Conservation (phyloP, 2,888 invertebrate genomes). For the Pachydiplax longipennis region DNA sequence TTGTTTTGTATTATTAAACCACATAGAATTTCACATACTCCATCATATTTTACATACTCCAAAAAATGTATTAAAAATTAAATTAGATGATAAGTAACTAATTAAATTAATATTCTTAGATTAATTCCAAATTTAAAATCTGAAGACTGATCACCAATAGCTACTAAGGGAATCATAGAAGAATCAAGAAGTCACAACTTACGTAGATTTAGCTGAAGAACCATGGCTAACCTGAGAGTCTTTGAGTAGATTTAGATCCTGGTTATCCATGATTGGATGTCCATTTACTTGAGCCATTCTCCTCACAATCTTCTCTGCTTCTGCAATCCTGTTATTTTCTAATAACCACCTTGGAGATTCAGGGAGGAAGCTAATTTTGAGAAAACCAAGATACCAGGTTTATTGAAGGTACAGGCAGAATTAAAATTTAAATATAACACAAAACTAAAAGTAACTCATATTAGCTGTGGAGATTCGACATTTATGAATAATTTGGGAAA, state of each 20-base stretch:
- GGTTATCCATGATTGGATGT: background rate
- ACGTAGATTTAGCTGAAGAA: background rate
- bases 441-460: too few relatives aligned
- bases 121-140: too few relatives aligned
- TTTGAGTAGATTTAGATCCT: background rate
- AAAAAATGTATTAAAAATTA: too few relatives aligned
- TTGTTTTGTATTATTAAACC: too few relatives aligned
- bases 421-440: too few relatives aligned
- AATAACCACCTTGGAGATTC: constrained; percentile 62
- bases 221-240: background rate
- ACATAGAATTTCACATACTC: too few relatives aligned
- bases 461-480: background rate
- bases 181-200: background rate
- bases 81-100: too few relatives aligned
- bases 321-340: constrained; percentile 56
- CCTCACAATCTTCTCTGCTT: constrained; percentile 58
- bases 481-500: background rate
- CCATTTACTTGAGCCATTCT: constrained; percentile 58
- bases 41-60: too few relatives aligned
- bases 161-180: too few relatives aligned
- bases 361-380: constrained; percentile 57
- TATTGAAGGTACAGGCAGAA: too few relatives aligned
- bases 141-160: too few relatives aligned
- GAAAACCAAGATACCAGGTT: background rate
- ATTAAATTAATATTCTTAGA: too few relatives aligned